These are phyloP conservation scores for Camptogramma bilineatum DNA, from an alignment of 2,888 invertebrate genomes.

Conservation along the genomic window DNA sequence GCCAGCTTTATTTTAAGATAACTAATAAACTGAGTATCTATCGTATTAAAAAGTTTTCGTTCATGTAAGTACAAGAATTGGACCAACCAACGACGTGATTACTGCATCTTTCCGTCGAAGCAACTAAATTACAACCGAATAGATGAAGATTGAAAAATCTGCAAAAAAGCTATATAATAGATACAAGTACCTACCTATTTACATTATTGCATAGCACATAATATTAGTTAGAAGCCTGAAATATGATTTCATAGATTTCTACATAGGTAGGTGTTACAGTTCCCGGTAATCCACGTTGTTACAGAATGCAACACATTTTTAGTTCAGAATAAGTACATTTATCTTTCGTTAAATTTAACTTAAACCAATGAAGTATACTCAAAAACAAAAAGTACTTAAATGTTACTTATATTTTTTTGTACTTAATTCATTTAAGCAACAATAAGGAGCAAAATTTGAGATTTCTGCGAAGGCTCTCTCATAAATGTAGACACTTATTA, in stretches of 20 bases:
- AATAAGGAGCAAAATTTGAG: too few species aligned
- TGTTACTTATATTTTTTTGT: too few species aligned
- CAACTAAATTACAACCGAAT: not conserved
- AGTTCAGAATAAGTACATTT: too few species aligned
- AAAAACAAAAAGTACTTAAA: too few species aligned
- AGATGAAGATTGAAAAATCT: not conserved
- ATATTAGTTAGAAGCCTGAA: not conserved
- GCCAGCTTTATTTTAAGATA: conserved; percentile 41
- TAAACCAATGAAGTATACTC: too few species aligned
- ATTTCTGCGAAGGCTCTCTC: too few species aligned
- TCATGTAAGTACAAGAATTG: not conserved
- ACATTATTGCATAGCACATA: not conserved
- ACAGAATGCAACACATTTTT: too few species aligned
- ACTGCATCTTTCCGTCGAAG: not conserved
- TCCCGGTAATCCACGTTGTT: too few species aligned
- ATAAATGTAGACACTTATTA: too few species aligned
- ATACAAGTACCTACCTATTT: not conserved
- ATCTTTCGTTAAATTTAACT: too few species aligned
- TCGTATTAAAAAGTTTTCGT: conserved; percentile 25
- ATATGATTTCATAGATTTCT: not conserved
- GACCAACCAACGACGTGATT: not conserved
- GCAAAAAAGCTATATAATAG: not conserved
- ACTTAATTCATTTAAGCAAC: too few species aligned
- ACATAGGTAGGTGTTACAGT: too few species aligned
- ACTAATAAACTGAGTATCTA: conserved; percentile 25